Base-by-base conservation (phyloP, 2,888 invertebrate genomes). In the Ectropis crepuscularia region DNA sequence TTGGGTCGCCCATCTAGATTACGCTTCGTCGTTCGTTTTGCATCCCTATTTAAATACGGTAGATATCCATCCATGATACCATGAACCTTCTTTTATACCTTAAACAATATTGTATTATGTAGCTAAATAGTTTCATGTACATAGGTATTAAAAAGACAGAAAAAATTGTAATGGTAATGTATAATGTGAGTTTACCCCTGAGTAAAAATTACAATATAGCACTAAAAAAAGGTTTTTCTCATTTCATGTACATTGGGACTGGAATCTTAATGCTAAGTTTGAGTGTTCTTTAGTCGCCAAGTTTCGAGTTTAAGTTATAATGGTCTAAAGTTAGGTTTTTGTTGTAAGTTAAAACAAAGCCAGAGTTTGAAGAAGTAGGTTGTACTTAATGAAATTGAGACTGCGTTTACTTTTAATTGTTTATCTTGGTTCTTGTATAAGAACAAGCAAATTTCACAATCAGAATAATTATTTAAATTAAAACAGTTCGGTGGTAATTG, bases 371-470 rank as follows among this genome's bases (percentile, higher is more conserved):
- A 28, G 45, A 61, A 54, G 61, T 61, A 54, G 49, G 9, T 39
- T 46, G 46, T 53, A 60, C 60, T 50, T 50, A 57, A 50, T 12
- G 47, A 60, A 60, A 60, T 60, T 53, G 53, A 59, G 51, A 59
- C 47, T 59, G 28, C 12, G 49, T 49, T 41, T 57, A 57, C 48
- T 46, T 55, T 46, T 55, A 55, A 47, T 57, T 57, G 57, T 57
- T 48, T 47, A 39, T 47, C 9, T 57, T 41, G 28, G 6, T 57
- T 28, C 41, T 46, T 47, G 55, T 55, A 43, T 43, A n/a, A 37
- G n/a, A 11, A 53, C 43, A 42, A 37, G 53, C n/a, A 43, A 43
- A 53, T 43, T 53, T 36, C 16, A 7, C 9, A 9, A 12, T 54
- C 38, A 54, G 36, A 9, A 48, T 48, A 36, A 45, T 45, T 6